These are phyloP conservation scores for Drosophila elegans DNA, from an alignment of 1,140 invertebrate genomes.

Conservation along the genomic window DNA sequence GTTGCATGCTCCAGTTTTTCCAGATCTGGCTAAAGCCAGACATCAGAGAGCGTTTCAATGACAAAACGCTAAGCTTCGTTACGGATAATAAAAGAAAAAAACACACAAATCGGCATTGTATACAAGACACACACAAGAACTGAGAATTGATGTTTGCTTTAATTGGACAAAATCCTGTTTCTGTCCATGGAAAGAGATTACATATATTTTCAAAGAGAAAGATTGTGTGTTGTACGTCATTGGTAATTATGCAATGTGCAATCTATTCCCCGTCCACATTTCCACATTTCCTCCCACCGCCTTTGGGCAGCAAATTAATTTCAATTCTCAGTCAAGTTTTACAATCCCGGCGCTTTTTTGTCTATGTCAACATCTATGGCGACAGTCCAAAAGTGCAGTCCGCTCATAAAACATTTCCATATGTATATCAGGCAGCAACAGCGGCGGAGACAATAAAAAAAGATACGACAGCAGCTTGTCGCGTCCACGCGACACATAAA, in stretches of 20 bases:
- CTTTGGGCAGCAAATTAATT: conserved; percentile 67
- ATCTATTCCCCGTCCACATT: not conserved
- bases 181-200: conserved; percentile 23
- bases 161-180: conserved; percentile 66
- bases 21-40: conserved; percentile 41
- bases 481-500: conserved; percentile 35
- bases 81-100: conserved; percentile 23
- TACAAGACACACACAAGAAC: conserved; percentile 2
- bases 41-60: conserved; percentile 53
- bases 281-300: conserved; percentile 8
- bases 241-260: conserved; percentile 69
- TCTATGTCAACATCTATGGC: conserved; percentile 31
- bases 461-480: conserved; percentile 34
- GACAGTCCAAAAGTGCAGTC: conserved; percentile 47
- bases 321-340: conserved; percentile 70
- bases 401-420: conserved; percentile 49
- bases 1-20: conserved; percentile 61
- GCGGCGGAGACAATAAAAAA: conserved; percentile 5
- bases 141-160: conserved; percentile 47
- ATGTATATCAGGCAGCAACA: conserved; percentile 33
- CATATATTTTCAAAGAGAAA: conserved; percentile 4
- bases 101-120: conserved; percentile 3
- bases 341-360: conserved; percentile 55
- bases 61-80: conserved; percentile 66
- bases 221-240: conserved; percentile 57